Evolutionary conservation across 2,797 vertebrate species (phyloP).

Genomic region (Pangasius djambal): DNA sequence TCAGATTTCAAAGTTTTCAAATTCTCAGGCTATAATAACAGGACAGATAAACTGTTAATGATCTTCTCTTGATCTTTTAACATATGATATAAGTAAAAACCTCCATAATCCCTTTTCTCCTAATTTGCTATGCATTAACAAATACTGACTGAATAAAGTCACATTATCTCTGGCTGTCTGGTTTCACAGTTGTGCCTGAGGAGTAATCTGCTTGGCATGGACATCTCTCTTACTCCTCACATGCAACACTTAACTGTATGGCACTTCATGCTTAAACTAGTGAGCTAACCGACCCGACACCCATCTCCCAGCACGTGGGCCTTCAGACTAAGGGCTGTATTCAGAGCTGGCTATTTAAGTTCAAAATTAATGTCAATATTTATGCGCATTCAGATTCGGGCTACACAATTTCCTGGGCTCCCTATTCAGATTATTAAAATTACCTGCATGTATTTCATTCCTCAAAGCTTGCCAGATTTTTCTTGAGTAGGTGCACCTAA

Average conservation of each 20-base stretch:
- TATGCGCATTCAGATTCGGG: background rate
- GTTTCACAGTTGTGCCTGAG: slow-evolving; percentile 23
- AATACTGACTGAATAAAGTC: slow-evolving; percentile 40
- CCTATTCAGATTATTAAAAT: background rate
- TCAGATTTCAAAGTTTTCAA: background rate
- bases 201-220: slow-evolving; percentile 34
- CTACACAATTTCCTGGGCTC: background rate
- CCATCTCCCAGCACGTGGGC: background rate
- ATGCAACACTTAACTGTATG: slow-evolving; percentile 53
- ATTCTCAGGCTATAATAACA: background rate
- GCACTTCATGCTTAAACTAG: slow-evolving; percentile 53
- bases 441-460: background rate
- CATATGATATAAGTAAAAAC: background rate
- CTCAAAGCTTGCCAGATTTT: background rate
- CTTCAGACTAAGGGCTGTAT: slow-evolving; percentile 15
- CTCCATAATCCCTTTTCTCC: background rate
- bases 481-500: background rate
- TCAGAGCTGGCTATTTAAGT: background rate
- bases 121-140: background rate
- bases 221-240: slow-evolving; percentile 17
- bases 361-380: background rate
- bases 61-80: background rate
- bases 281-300: slow-evolving; percentile 14
- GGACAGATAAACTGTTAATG: background rate
- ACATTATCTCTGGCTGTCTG: slow-evolving; percentile 32